Conservation (phyloP, 2,888 invertebrate genomes). For the Tenthredo distinguenda region DNA sequence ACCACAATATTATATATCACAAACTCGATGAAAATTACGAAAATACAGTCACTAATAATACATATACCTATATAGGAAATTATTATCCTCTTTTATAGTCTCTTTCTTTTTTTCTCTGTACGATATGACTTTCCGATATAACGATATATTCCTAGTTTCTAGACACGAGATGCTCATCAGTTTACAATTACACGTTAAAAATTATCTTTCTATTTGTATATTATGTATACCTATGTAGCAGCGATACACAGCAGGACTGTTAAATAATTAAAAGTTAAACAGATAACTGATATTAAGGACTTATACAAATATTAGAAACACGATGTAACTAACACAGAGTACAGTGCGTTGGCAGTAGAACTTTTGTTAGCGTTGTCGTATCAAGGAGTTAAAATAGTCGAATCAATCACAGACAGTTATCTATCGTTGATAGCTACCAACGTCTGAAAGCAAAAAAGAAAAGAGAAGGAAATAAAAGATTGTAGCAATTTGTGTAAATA, state of each 20-base stretch:
- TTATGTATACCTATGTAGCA: background rate
- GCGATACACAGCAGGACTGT: background rate
- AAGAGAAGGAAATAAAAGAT: conserved; percentile 27
- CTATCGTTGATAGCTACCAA: conserved; percentile 47
- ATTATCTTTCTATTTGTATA: background rate
- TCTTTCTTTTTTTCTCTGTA: background rate
- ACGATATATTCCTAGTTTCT: background rate
- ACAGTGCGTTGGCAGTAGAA: conserved; percentile 37
- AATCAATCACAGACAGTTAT: conserved; percentile 47
- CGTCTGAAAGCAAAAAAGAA: conserved; percentile 49
- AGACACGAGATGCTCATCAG: background rate
- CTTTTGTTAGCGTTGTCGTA: conserved; percentile 46
- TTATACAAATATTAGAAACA: background rate
- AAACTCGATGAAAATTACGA: conserved; percentile 59
- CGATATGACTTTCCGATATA: conserved; percentile 40
- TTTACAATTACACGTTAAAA: background rate
- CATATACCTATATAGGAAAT: background rate
- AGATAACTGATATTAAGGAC: background rate
- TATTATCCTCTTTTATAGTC: background rate
- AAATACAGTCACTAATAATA: conserved; percentile 49
- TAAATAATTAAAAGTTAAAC: background rate
- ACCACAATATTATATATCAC: conserved; percentile 59
- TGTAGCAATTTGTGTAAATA: background rate
- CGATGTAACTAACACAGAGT: background rate
- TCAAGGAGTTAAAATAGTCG: conserved; percentile 27